These are phyloP conservation scores for Melieria picta DNA, from an alignment of 2,888 invertebrate species.

Conservation along the genomic window DNA sequence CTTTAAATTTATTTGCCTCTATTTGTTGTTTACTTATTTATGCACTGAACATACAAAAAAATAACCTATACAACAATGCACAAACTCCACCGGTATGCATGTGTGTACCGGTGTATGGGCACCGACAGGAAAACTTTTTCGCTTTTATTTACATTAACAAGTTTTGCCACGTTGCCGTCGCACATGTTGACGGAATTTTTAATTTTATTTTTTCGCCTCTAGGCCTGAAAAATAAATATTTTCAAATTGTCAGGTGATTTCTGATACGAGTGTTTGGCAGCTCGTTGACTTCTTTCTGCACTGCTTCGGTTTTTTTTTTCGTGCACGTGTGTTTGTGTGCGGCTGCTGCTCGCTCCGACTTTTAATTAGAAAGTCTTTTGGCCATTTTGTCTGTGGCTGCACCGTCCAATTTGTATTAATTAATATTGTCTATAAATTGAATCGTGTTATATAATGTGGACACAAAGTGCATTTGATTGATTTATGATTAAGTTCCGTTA, in stretches of 20 bases:
- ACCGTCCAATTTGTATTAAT: background rate
- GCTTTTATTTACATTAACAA: constrained; percentile 16
- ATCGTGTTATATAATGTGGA: constrained; percentile 18
- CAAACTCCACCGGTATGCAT: background rate
- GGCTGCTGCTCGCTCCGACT: background rate
- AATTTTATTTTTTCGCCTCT: constrained; percentile 5
- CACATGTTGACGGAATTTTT: constrained; percentile 16
- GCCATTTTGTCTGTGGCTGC: too few species aligned
- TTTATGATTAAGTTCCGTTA: constrained; percentile 11
- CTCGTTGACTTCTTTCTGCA: too few species aligned
- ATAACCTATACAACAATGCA: background rate
- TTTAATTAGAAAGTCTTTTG: constrained; percentile 21
- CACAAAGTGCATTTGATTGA: constrained; percentile 9
- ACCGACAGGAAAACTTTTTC: background rate
- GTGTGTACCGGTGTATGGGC: constrained; percentile 5
- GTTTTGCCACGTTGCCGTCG: constrained; percentile 18
- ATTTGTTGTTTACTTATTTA: background rate
- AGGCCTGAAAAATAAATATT: constrained; percentile 1
- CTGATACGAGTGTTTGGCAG: too few species aligned
- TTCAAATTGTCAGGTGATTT: too few species aligned
- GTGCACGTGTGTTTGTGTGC: too few species aligned
- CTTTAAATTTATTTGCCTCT: background rate
- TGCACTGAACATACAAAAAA: constrained; percentile 1
- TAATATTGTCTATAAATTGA: constrained; percentile 22
- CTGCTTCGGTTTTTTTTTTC: too few species aligned